A percentile compares a stretch with the other conserved stretches of the same genome.
phyloP scores from a whole-genome alignment of 2,888 invertebrate species.

The Cataglyphis altisquamis region DNA sequence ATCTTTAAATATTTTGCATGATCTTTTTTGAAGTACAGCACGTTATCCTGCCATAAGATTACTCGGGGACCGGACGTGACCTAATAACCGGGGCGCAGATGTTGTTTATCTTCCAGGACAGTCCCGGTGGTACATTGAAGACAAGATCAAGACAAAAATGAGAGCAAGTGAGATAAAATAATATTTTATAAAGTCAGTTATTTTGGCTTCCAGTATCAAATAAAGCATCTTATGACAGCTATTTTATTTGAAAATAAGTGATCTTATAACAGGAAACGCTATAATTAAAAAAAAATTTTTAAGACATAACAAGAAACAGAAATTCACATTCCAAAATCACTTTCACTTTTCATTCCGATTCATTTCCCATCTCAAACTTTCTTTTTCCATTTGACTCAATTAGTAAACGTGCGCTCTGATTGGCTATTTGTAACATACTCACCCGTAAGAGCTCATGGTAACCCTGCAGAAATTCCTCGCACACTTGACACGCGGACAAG shows the following conservation, averaged over 20 bases:
- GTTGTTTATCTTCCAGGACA: background rate
- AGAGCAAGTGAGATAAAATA: background rate
- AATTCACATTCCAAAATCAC: slow-evolving; percentile 22
- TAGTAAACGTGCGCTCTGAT: background rate
- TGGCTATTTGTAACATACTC: slow-evolving; percentile 15
- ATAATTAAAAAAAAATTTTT: background rate
- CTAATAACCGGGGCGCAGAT: background rate
- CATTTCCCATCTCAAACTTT: slow-evolving; percentile 14
- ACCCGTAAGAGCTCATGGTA: slow-evolving; percentile 91
- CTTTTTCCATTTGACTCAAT: slow-evolving; percentile 3
- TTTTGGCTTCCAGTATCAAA: background rate
- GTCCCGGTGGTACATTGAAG: background rate
- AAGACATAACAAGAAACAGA: background rate
- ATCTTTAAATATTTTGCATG: background rate
- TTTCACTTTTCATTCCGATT: slow-evolving; percentile 11
- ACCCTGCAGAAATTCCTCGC: slow-evolving; percentile 91
- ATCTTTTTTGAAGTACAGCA: background rate
- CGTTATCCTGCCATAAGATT: background rate
- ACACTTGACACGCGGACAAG: slow-evolving; percentile 89
- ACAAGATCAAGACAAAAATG: background rate
- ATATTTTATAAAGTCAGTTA: background rate
- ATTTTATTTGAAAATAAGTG: background rate
- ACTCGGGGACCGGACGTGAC: background rate
- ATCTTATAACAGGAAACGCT: background rate
- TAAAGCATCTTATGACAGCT: background rate